Base-by-base conservation (phyloP, 37 sponge, comb jelly and placozoan species). In the Chondrosia reniformis region DNA sequence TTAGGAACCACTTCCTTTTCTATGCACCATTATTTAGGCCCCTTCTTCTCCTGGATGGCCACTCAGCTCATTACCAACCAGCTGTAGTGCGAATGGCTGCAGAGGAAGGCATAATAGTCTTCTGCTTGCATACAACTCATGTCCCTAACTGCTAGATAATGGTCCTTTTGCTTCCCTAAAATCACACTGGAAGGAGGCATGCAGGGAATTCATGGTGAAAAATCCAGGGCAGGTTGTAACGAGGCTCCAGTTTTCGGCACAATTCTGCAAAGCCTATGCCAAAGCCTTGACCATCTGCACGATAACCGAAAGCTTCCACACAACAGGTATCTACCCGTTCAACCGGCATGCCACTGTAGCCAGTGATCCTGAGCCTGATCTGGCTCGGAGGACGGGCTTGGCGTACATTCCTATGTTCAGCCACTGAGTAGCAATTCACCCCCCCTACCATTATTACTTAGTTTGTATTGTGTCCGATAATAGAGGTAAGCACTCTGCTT, bases 331-430 rank as follows among this genome's bases (percentile, higher is more conserved):
- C 54, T 49, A 49, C 54, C 54, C 17, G 54, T 49, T 49, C 54
- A 49, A 49, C 54, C 54, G 54, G 54, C 54, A 49, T 49, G 54
- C 54, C 54, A 49, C 54, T 49, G 54, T 49, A 49, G 54, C 54
- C 54, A 12, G 17, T 49, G 54, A 49, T 17, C 54, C 54, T 49
- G 54, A 49, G 17, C 54, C 54, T 49, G 54, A 49, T 49, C 17
- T 49, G 17, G 54, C 54, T 49, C 54, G 17, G 54, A 49, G 17
- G 54, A 49, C 54, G 54, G 54, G 54, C 54, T 49, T 49, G 54
- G 54, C 54, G 17, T 49, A 49, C 54, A 49, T 49, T 19, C 54
- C 54, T 17, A 49, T 49, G 54, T 49, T 49, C 54, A 49, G 54
- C 54, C 54, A 12, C 54, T n/a, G n/a, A n/a, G n/a, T n/a, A n/a